A percentile compares a stretch with the other conserved stretches of the same genome.
Conservation (phyloP, 2,888 invertebrate genomes). For the Xestia sexstrigata region DNA sequence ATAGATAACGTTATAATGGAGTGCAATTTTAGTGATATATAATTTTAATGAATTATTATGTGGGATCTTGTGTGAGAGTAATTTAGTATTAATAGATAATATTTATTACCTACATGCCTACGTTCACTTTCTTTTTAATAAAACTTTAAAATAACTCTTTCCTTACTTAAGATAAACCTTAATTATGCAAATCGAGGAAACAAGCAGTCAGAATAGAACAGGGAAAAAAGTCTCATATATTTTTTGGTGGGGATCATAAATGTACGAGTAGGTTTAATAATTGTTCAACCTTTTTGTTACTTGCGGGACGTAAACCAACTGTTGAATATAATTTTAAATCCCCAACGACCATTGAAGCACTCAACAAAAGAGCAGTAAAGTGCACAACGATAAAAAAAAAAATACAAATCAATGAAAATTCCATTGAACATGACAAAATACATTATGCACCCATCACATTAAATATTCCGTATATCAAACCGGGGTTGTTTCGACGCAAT, state of each 20-base stretch:
- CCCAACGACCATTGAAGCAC: constrained; percentile 10
- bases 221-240: neutral
- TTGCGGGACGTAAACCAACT: constrained; percentile 1
- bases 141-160: neutral
- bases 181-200: neutral
- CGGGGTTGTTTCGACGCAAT: constrained; percentile 80
- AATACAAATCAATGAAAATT: constrained; percentile 59
- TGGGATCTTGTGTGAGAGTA: neutral
- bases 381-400: constrained; percentile 40
- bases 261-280: neutral
- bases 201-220: too few relatives aligned
- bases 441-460: constrained; percentile 79
- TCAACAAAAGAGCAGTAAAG: constrained; percentile 48
- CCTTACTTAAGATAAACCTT: neutral
- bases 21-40: constrained; percentile 35
- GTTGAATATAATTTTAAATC: constrained; percentile 3
- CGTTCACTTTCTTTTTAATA: neutral
- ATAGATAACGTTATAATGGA: constrained; percentile 43
- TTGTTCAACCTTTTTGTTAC: neutral
- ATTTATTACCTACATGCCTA: neutral
- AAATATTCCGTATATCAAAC: constrained; percentile 82
- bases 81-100: neutral
- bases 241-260: neutral
- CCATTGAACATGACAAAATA: constrained; percentile 66
- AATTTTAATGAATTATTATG: constrained; percentile 23